Percentiles rank a stretch among this genome's conserved stretches.
These are phyloP conservation scores for Cardiocondyla obscurior DNA, from an alignment of 1,140 invertebrate species.

Conservation along the genomic window DNA sequence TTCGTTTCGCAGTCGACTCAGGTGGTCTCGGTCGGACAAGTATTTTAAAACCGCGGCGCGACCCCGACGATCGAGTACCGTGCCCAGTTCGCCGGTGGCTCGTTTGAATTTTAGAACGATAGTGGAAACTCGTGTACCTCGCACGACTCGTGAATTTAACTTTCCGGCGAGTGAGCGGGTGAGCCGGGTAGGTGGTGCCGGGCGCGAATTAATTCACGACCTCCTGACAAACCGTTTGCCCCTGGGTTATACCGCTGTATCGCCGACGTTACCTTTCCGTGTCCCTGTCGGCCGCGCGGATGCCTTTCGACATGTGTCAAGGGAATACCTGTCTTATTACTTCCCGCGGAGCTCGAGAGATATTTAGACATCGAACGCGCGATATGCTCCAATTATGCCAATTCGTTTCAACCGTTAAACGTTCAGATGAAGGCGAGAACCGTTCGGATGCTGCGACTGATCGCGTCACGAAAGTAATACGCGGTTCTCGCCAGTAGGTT, in stretches of 20 bases:
- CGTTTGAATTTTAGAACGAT: slow-evolving; percentile 76
- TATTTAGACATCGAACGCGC: neutral
- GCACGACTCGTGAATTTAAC: slow-evolving; percentile 70
- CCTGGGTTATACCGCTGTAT: neutral
- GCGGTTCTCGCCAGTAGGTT: neutral
- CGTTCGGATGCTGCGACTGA: neutral
- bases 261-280: neutral
- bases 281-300: neutral
- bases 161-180: slow-evolving; percentile 57
- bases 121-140: slow-evolving; percentile 74
- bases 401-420: neutral
- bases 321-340: neutral
- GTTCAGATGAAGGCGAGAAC: neutral
- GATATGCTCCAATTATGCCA: neutral
- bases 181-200: slow-evolving; percentile 30
- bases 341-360: neutral
- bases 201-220: slow-evolving; percentile 72
- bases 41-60: slow-evolving; percentile 68
- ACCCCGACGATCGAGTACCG: slow-evolving; percentile 61
- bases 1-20: slow-evolving; percentile 51
- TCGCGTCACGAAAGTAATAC: neutral
- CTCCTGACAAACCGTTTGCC: slow-evolving; percentile 68
- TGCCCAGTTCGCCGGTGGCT: slow-evolving; percentile 55
- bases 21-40: slow-evolving; percentile 25
- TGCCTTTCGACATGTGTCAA: neutral